phyloP scores from a whole-genome alignment of 2,113 vertebrate genomes.

The Asarcornis scutulata region DNA sequence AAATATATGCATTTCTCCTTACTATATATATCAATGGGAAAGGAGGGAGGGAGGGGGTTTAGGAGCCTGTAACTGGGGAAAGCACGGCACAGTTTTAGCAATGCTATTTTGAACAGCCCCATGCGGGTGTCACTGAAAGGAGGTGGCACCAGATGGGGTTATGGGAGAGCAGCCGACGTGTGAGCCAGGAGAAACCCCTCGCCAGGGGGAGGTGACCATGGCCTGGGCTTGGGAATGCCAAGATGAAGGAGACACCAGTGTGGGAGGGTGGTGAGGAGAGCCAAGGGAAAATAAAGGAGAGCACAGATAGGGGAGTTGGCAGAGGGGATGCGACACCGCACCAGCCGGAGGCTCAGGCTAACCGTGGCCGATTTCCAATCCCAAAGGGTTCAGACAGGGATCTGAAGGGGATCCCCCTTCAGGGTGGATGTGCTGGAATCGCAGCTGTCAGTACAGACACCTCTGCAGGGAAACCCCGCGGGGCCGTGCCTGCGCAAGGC shows the following conservation, averaged over 20 bases:
- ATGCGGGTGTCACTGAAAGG: background rate
- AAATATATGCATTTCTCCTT: background rate
- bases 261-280: background rate
- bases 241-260: background rate
- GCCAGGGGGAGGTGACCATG: fast-evolving
- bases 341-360: fast-evolving
- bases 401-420: background rate
- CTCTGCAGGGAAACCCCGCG: background rate
- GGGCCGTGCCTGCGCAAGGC: fast-evolving
- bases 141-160: background rate
- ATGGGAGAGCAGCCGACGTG: background rate
- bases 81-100: background rate
- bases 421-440: no score
- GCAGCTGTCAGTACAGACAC: no score
- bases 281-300: background rate
- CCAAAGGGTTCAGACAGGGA: fast-evolving
- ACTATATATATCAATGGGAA: background rate
- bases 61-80: background rate
- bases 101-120: background rate
- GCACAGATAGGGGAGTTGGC: background rate
- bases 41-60: background rate
- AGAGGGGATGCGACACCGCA: background rate
- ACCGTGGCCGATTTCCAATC: background rate
- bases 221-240: background rate
- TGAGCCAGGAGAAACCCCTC: background rate